A percentile compares a stretch with the other conserved stretches of the same genome.
Evolutionary conservation across 2,113 vertebrate genomes (phyloP).

Genomic region (Copsychus sechellarum): DNA sequence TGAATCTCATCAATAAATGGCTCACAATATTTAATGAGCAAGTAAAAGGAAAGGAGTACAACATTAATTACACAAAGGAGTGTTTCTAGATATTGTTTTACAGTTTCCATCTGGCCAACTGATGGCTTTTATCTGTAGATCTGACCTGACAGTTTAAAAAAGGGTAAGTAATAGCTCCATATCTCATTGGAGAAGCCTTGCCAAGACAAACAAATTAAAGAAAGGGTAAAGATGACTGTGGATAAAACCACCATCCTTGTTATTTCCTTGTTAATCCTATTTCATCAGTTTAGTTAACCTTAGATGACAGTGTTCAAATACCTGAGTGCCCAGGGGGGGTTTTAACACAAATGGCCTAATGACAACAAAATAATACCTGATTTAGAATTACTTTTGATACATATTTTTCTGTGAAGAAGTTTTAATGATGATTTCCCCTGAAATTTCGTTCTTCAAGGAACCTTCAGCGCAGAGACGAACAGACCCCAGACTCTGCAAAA

Average conservation of each 20-base stretch:
- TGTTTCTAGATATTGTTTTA: not conserved
- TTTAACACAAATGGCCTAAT: not conserved
- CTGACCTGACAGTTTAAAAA: not conserved
- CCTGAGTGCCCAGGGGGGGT: fast-evolving
- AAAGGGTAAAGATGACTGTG: not conserved
- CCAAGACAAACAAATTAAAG: not conserved
- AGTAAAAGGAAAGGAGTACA: not conserved
- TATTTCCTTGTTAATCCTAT: not conserved
- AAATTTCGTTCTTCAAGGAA: not conserved
- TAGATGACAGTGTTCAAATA: not conserved
- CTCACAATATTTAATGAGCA: not conserved
- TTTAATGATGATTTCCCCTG: not conserved
- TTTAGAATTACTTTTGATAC: not conserved
- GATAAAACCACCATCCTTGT: not conserved
- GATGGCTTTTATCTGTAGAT: not conserved
- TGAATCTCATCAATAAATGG: not conserved
- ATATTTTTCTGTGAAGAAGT: not conserved
- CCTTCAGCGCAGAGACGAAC: not conserved
- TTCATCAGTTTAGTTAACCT: not conserved
- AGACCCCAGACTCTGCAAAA: not conserved
- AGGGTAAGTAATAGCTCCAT: not conserved
- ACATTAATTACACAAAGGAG: not conserved
- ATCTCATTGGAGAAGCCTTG: not conserved
- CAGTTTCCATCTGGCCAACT: not conserved
- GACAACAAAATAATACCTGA: not conserved